These are phyloP conservation scores for Platycnemis pennipes DNA, from an alignment of 2,888 invertebrate genomes.

Conservation along the genomic window DNA sequence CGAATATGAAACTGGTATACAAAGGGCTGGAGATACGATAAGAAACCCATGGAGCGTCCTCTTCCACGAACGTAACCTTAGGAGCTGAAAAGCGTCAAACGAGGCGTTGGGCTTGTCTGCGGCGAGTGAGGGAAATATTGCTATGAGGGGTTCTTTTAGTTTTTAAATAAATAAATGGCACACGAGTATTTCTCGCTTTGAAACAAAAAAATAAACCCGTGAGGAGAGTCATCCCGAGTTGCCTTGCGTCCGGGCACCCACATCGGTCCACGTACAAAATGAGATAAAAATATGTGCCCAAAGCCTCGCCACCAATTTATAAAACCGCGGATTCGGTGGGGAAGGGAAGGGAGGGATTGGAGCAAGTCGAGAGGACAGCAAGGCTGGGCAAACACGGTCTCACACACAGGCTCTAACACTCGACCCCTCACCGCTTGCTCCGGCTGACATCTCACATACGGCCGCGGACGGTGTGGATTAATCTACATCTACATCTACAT, in stretches of 20 bases:
- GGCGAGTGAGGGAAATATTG: not conserved
- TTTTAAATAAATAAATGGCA: not conserved
- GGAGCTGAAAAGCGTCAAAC: not conserved
- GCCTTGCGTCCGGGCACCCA: not conserved
- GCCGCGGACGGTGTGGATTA: not conserved
- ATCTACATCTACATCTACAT: too few relatives aligned
- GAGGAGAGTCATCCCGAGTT: not conserved
- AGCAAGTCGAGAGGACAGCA: not conserved
- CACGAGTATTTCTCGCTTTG: not conserved
- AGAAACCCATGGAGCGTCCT: not conserved
- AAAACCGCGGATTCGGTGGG: not conserved
- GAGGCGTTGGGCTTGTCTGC: not conserved
- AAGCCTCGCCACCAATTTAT: not conserved
- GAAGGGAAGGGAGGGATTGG: not conserved
- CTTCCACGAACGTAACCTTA: not conserved
- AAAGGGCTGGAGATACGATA: not conserved
- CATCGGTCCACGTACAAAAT: not conserved
- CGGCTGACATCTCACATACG: conserved; percentile 5
- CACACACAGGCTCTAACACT: not conserved
- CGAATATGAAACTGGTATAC: not conserved
- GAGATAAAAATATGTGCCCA: not conserved
- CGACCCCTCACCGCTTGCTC: not conserved
- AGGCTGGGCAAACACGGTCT: not conserved
- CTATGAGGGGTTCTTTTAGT: not conserved
- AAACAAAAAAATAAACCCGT: not conserved